Conservation (phyloP, 64 coral and sea anemone genomes). For the Acropora yongei region DNA sequence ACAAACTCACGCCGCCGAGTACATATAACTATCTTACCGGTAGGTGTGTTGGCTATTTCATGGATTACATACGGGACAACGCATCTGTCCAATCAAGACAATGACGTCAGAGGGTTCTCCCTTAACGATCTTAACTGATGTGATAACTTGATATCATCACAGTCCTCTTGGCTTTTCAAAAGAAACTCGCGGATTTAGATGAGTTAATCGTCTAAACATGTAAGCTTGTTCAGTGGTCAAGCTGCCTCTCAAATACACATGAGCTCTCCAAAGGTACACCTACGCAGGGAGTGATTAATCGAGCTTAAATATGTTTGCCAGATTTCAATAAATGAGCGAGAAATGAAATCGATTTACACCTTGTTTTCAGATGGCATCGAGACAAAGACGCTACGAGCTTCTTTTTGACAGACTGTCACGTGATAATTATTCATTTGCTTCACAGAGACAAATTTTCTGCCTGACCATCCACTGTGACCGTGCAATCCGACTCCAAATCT, state of each 20-base stretch:
- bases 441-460: background rate
- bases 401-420: background rate
- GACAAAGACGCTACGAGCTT: background rate
- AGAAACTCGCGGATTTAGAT: background rate
- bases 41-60: too few relatives aligned
- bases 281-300: background rate
- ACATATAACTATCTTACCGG: background rate
- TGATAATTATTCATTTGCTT: background rate
- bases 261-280: background rate
- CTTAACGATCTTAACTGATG: background rate
- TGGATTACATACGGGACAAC: background rate
- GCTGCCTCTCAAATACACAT: background rate
- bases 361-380: background rate
- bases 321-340: background rate
- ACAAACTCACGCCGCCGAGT: background rate
- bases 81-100: background rate
- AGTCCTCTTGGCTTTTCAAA: background rate
- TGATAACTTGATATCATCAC: background rate
- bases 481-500: background rate
- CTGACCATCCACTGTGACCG: background rate
- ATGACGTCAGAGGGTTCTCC: background rate
- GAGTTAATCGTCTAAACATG: slow-evolving; percentile 11
- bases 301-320: background rate
- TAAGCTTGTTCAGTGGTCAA: background rate
- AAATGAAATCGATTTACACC: background rate